Evolutionary conservation across 2,888 invertebrate genomes (phyloP), one percentile per base, ranked within the genome.

Genomic region (Leucozona laternaria): DNA sequence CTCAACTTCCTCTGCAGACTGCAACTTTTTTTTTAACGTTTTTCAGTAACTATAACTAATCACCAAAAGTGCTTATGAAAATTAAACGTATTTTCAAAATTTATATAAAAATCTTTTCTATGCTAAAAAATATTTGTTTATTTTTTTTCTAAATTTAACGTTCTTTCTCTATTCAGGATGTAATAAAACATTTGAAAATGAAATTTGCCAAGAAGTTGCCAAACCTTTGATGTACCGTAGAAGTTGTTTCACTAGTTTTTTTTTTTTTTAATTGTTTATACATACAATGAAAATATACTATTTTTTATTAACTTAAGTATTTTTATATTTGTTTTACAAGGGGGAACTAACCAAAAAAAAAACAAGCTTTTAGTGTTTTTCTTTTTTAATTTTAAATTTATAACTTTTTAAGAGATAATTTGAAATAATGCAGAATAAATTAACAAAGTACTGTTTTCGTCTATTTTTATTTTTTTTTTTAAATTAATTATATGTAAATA

Each of bases 161-260:
- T 71, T 73, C 43, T 70, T 68, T 22, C 48, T 60, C 60, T 75
- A 70, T 81, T 45, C 73, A 82, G 78, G 82, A 73, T 58, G 57
- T 86, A 79, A 75, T 82, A 66, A 75, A 80, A 73, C 70, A 72
- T 58, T 78, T 81, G 40, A 75, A 86, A 82, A 62, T 71, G 70
- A 68, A 53, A 82, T 86, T 86, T 82, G 86, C 86, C 86, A 86
- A 86, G 45, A 86, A 45, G 86, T 86, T 86, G 86, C 86, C 86
- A 86, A 86, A 78, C 70, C 71, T 75, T 66, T 82, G 78, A 86
- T 64, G 45, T 84, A 71, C 53, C 72, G 43, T 70, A 53, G 34
- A 25, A 66, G 40, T 73, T 77, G 53, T 66, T 40, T 53, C 15
- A 53, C 6, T 58, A 72, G 20, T 25, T 13, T 53, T 20, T 31